phyloP scores from a whole-genome alignment of 2,888 invertebrate genomes.

The Bimastos eiseni region DNA sequence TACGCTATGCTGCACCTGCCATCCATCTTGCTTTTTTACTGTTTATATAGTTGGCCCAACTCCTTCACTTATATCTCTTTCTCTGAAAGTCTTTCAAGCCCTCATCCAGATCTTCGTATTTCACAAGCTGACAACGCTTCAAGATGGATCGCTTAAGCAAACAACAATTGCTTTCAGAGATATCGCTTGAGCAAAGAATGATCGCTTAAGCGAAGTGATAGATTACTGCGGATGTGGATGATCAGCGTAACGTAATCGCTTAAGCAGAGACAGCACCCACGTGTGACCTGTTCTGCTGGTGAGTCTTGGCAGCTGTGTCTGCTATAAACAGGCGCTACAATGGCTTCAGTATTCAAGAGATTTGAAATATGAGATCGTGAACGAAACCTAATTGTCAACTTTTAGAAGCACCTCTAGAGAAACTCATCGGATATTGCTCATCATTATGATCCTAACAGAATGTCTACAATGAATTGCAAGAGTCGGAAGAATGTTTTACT shows the following conservation, averaged over 20 bases:
- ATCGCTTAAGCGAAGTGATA: constrained; percentile 4
- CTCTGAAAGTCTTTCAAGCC: not conserved
- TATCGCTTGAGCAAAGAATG: not conserved
- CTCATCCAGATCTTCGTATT: not conserved
- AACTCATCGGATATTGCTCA: no score
- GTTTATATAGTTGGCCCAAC: not conserved
- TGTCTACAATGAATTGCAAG: no score
- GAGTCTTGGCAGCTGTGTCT: not conserved
- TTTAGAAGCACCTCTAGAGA: no score
- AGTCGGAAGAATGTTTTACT: no score
- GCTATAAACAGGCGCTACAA: not conserved
- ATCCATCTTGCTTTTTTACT: not conserved
- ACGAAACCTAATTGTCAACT: no score
- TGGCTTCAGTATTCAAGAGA: not conserved
- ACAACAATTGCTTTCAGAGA: not conserved
- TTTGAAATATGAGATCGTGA: no score
- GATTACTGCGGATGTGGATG: no score
- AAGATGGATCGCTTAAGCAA: not conserved
- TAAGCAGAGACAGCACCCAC: not conserved
- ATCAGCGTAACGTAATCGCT: not conserved
- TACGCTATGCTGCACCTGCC: not conserved
- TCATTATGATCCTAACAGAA: no score
- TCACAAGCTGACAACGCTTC: not conserved
- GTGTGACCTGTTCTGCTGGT: not conserved
- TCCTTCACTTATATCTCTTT: not conserved